These are phyloP conservation scores for Rotaria sp. DNA, from an alignment of 2,888 invertebrate species.

Conservation along the genomic window DNA sequence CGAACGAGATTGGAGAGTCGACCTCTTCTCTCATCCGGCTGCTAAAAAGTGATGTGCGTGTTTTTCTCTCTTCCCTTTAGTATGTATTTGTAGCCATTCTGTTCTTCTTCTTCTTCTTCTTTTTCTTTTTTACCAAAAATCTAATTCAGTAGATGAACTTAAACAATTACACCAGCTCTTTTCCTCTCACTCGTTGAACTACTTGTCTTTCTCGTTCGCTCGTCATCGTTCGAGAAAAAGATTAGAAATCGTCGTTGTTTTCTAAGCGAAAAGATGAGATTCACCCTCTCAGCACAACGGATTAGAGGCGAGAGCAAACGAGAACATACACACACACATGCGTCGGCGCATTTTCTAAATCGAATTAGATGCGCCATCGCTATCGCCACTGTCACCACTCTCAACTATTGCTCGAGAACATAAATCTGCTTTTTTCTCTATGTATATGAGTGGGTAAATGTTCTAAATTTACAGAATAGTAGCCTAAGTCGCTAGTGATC, in stretches of 20 bases:
- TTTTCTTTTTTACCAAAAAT: neutral
- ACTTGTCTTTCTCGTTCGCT: conserved; percentile 15
- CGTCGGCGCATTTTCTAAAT: neutral
- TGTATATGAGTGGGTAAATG: neutral
- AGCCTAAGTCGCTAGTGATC: neutral
- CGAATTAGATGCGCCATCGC: neutral
- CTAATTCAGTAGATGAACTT: conserved; percentile 15
- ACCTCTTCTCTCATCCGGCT: neutral
- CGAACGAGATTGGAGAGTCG: neutral
- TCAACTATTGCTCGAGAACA: neutral
- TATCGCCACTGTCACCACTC: neutral
- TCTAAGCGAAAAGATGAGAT: conserved; percentile 21
- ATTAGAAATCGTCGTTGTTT: neutral
- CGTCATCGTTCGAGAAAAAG: neutral
- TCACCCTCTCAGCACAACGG: neutral
- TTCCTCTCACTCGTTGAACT: neutral
- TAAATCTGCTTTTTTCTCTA: neutral
- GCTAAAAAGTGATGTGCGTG: neutral
- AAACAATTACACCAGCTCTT: conserved; percentile 9
- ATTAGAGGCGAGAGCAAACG: conserved; percentile 8
- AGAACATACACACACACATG: neutral
- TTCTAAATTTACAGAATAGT: neutral
- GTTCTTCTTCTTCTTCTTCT: neutral
- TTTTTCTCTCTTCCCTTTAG: neutral
- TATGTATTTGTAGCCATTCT: neutral